Evolutionary conservation across 2,888 invertebrate species (phyloP), one percentile per base, ranked within the genome.

Genomic region (Nemurella pictetii): DNA sequence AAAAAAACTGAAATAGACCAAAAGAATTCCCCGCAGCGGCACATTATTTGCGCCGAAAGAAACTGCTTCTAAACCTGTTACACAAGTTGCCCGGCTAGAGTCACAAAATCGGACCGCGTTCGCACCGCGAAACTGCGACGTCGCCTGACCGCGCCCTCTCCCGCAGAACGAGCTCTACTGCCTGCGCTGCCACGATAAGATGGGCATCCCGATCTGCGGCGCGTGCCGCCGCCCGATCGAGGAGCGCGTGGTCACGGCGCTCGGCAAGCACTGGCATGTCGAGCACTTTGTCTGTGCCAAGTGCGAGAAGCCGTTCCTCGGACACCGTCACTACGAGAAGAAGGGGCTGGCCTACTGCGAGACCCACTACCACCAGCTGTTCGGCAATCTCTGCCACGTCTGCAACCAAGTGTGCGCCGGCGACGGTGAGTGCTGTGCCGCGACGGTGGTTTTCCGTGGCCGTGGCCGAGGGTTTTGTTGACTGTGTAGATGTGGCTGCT

Each of bases 141-240:
- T n/a, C n/a, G n/a, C n/a, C n/a, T n/a, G n/a, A n/a, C n/a, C n/a
- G n/a, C n/a, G n/a, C n/a, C n/a, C n/a, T n/a, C n/a, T n/a, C 84
- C 12, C 30, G 2, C 89, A 95, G 96, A 97, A 97, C 89, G 99
- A 99, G 89, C 91, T 99, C 84, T 99, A 99, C 91, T 99, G 99
- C 90, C 93, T 99, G 87, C 94, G 99, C 84, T 99, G 99, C 90
- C 99, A 99, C 89, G 99, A 99, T 91, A 99, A 99, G 92, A 99
- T 99, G 99, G 99, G 99, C 32, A 98, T 99, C 87, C 99, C 99
- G n/a, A 99, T 99, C 88, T 99, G 99, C 90, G 99, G 99, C 35
- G 99, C 99, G 83, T 99, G 99, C 90, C 95, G 99, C 83, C 95
- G 99, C 32, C 99, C 99, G 0, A 99, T 99, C 87, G 99, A 99